Percentiles rank a stretch among this genome's conserved stretches.
Evolutionary conservation across 37 sponge, comb jelly and placozoan genomes (phyloP).

Genomic region (Petrosia ficiformis): DNA sequence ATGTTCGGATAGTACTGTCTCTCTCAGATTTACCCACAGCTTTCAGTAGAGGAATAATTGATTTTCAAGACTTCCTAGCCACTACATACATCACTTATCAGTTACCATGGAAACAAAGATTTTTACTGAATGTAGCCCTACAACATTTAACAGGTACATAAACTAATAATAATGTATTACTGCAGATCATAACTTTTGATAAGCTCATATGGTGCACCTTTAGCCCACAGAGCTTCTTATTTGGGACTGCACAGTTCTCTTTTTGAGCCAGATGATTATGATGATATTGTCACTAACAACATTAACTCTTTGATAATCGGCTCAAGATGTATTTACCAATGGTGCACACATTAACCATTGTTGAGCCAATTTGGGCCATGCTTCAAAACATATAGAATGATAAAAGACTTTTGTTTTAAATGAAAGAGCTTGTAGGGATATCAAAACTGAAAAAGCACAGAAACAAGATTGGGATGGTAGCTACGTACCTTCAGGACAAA

Average conservation of each 20-base stretch:
- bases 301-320: neutral
- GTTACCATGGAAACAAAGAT: slow-evolving; percentile 63
- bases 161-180: neutral
- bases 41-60: slow-evolving; percentile 3
- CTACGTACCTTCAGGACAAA: too few relatives aligned
- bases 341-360: too few relatives aligned
- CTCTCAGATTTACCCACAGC: slow-evolving; percentile 7
- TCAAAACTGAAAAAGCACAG: too few relatives aligned
- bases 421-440: too few relatives aligned
- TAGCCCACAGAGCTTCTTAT: too few relatives aligned
- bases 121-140: slow-evolving; percentile 68
- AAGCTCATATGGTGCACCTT: too few relatives aligned
- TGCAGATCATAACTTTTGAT: too few relatives aligned
- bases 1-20: slow-evolving; percentile 24
- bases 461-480: too few relatives aligned
- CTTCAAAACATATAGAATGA: too few relatives aligned
- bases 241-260: too few relatives aligned
- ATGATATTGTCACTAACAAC: too few relatives aligned
- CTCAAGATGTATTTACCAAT: too few relatives aligned
- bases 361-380: neutral
- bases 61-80: neutral
- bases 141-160: slow-evolving; percentile 65
- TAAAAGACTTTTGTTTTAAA: neutral
- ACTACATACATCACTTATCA: slow-evolving; percentile 20
- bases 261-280: neutral